A percentile compares a stretch with the other conserved stretches of the same genome.
Conservation (phyloP, 2,797 vertebrate species). For the Crenuchus spilurus region DNA sequence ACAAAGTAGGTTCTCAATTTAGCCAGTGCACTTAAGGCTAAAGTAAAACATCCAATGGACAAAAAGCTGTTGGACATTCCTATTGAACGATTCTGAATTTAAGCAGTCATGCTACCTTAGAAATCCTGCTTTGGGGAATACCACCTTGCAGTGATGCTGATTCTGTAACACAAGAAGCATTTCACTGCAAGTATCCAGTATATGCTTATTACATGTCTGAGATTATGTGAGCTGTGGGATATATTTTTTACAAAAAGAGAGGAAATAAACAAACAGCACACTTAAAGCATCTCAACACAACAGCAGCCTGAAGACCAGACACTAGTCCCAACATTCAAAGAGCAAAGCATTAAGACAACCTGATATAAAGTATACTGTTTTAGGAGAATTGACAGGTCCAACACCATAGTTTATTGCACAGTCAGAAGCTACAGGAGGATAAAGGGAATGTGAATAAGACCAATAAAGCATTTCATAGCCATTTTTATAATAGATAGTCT, state of each 20-base stretch:
- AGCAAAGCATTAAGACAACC: slow-evolving; percentile 29
- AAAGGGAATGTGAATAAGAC: slow-evolving; percentile 22
- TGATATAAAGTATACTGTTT: background rate
- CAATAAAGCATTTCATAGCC: slow-evolving; percentile 17
- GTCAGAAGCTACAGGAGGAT: slow-evolving; percentile 8
- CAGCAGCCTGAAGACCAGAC: background rate
- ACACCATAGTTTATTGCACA: slow-evolving; percentile 14
- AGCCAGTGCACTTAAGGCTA: too few relatives aligned
- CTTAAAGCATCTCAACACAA: background rate
- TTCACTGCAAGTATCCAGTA: background rate
- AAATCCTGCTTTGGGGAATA: too few relatives aligned
- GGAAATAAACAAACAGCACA: background rate
- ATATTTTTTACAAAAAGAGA: background rate
- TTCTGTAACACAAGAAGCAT: background rate
- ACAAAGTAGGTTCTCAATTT: too few relatives aligned
- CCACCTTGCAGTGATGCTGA: too few relatives aligned
- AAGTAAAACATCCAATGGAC: too few relatives aligned
- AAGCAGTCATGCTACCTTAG: too few relatives aligned
- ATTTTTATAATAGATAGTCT: slow-evolving; percentile 30
- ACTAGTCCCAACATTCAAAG: background rate
- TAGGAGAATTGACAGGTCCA: slow-evolving; percentile 11
- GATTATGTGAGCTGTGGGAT: background rate
- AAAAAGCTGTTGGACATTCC: too few relatives aligned
- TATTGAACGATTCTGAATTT: too few relatives aligned
- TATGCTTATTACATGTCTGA: background rate